phyloP scores from a whole-genome alignment of 1,140 invertebrate genomes.

The Sinonovacula constricta region DNA sequence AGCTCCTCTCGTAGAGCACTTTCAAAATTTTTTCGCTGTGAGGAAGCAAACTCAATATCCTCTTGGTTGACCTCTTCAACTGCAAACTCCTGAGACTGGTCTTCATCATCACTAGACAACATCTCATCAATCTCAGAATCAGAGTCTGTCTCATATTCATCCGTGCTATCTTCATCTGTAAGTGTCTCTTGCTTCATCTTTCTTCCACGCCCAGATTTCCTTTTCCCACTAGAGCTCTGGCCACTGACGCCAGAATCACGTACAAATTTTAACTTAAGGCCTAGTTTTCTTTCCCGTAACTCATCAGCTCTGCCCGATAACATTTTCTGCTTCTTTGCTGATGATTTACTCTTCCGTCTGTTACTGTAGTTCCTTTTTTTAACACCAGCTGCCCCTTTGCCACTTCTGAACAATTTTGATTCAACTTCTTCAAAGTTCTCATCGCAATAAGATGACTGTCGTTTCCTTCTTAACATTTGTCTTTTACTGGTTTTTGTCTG shows the following conservation, averaged over 20 bases:
- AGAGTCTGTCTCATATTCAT: slow-evolving; percentile 44
- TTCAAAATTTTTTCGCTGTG: slow-evolving; percentile 41
- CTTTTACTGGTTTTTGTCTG: slow-evolving; percentile 2
- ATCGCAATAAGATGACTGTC: slow-evolving; percentile 12
- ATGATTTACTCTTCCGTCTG: slow-evolving; percentile 2
- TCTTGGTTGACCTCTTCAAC: slow-evolving; percentile 22
- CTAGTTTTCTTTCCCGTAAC: neutral
- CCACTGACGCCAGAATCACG: slow-evolving; percentile 19
- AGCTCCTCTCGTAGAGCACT: slow-evolving; percentile 47
- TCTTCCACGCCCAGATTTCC: neutral
- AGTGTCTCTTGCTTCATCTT: slow-evolving; percentile 11
- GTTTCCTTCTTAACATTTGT: slow-evolving; percentile 6
- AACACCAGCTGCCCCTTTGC: slow-evolving; percentile 25
- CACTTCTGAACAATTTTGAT: slow-evolving; percentile 19
- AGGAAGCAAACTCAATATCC: slow-evolving; percentile 18
- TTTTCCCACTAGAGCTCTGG: neutral
- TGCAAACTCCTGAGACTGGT: neutral
- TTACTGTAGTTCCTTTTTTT: slow-evolving; percentile 42
- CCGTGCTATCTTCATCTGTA: neutral
- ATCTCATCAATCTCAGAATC: slow-evolving; percentile 50
- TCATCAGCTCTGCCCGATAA: neutral
- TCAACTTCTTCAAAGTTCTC: slow-evolving; percentile 29
- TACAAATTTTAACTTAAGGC: slow-evolving; percentile 44
- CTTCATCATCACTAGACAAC: slow-evolving; percentile 49
- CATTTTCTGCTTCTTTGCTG: neutral